A percentile compares a stretch with the other conserved stretches of the same genome.
phyloP scores from a whole-genome alignment of 2,113 vertebrate genomes.

The Oophaga pumilio region DNA sequence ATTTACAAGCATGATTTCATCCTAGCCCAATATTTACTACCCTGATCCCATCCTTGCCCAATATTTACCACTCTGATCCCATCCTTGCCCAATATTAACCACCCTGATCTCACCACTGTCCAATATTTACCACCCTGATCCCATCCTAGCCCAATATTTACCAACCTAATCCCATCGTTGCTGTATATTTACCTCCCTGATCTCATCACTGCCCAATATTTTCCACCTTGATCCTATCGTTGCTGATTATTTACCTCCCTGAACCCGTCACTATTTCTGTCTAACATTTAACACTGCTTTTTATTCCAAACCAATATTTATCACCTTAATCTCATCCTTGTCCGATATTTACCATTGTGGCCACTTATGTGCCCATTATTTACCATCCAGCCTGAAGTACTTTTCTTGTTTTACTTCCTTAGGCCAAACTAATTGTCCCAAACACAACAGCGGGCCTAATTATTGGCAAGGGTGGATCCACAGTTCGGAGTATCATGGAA shows the following conservation, averaged over 20 bases:
- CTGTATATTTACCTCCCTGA: background rate
- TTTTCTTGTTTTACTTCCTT: background rate
- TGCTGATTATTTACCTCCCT: background rate
- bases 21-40: no score
- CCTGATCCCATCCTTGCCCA: no score
- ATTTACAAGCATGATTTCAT: no score
- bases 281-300: background rate
- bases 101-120: no score
- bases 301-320: background rate
- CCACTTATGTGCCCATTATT: background rate
- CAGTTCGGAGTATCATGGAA: slow-evolving; percentile 93
- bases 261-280: background rate
- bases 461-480: slow-evolving; percentile 90
- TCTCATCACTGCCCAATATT: background rate
- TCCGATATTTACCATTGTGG: background rate
- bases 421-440: slow-evolving; percentile 93
- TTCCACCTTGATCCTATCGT: background rate
- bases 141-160: no score
- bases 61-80: no score
- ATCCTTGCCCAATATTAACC: background rate
- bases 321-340: background rate
- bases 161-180: no score
- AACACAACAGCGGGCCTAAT: slow-evolving; percentile 93
- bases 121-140: no score
- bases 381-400: background rate